A percentile compares a stretch with the other conserved stretches of the same genome.
phyloP scores from a whole-genome alignment of 2,113 vertebrate genomes.

The Tupaia chinensis region DNA sequence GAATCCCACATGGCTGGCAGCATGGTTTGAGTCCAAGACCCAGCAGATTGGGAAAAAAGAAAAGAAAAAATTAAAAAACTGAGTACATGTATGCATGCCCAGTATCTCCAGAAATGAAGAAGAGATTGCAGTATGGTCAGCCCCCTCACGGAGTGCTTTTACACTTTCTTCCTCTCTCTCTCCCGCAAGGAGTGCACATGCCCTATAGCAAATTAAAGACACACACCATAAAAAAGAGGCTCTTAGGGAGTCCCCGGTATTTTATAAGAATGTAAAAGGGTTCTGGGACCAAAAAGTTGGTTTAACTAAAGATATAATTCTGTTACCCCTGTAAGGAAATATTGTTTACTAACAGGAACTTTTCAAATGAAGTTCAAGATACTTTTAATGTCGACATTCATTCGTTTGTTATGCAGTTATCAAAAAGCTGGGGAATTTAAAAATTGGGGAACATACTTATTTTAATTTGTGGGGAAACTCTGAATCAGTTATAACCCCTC shows the following conservation, averaged over 20 bases:
- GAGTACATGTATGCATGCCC: too few relatives aligned
- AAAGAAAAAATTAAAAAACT: too few relatives aligned
- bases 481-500: background rate
- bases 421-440: background rate
- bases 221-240: background rate
- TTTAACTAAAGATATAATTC: slow-evolving; percentile 27
- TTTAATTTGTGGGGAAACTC: background rate
- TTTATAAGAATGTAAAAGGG: background rate
- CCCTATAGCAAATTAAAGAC: too few relatives aligned
- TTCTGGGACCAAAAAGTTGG: background rate
- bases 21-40: too few relatives aligned
- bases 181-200: too few relatives aligned
- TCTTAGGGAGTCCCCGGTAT: background rate
- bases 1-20: too few relatives aligned
- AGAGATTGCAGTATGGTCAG: too few relatives aligned
- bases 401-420: background rate
- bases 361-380: slow-evolving; percentile 36
- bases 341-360: background rate
- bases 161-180: too few relatives aligned
- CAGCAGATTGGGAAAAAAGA: too few relatives aligned
- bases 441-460: background rate
- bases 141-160: too few relatives aligned
- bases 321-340: background rate
- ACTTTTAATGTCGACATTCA: background rate
- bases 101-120: too few relatives aligned